Percentiles rank a stretch among this genome's conserved stretches.
Evolutionary conservation across 2,888 invertebrate genomes (phyloP).

Genomic region (Macropis europaea): DNA sequence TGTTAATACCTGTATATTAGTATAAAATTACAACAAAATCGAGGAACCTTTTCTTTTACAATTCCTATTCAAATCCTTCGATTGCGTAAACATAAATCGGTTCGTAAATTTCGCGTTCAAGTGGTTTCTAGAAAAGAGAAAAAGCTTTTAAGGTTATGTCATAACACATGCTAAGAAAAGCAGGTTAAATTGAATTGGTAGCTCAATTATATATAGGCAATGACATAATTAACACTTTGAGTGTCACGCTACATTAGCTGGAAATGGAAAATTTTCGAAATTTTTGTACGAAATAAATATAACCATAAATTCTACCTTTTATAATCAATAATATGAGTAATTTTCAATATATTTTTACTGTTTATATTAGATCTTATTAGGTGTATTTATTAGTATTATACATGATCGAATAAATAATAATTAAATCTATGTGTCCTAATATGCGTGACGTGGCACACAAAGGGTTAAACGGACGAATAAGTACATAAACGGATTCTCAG

Average conservation of each 20-base stretch:
- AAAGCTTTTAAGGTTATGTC: conserved; percentile 26
- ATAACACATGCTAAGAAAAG: background rate
- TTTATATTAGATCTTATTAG: no score
- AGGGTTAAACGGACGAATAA: background rate
- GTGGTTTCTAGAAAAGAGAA: conserved; percentile 1
- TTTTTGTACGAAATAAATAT: no score
- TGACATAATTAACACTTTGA: conserved; percentile 9
- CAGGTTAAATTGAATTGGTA: conserved; percentile 23
- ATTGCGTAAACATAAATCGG: conserved; percentile 20
- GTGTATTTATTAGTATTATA: no score
- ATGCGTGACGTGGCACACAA: background rate
- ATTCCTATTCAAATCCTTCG: conserved; percentile 19
- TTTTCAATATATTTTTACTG: no score
- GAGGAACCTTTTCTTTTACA: conserved; percentile 1
- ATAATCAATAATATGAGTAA: no score
- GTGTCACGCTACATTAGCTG: no score
- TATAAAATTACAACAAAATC: conserved; percentile 24
- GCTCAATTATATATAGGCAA: conserved; percentile 2
- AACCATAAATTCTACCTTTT: no score
- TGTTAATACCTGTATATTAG: conserved; percentile 21
- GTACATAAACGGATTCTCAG: background rate
- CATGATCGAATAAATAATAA: background rate
- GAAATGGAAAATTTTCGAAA: no score
- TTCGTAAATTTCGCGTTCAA: background rate
- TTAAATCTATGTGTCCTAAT: no score